A percentile compares a stretch with the other conserved stretches of the same genome.
Conservation (phyloP, 2,113 vertebrate genomes). For the Saccopteryx leptura region DNA sequence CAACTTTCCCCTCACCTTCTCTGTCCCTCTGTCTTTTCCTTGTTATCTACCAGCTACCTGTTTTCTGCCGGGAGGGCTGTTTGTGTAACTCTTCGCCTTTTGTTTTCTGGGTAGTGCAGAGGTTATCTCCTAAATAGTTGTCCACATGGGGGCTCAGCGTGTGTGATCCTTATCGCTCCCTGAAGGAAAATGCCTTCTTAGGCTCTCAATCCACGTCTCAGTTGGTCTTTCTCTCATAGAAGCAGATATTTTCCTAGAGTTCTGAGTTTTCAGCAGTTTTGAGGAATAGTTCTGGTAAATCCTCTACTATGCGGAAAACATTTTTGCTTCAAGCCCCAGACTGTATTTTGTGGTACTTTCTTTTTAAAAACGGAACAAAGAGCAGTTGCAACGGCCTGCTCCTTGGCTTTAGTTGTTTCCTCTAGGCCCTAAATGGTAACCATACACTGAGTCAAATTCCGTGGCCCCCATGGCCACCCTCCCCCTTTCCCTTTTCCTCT, state of each 20-base stretch:
- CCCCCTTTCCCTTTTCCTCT: conserved; percentile 53
- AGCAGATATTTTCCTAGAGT: not conserved
- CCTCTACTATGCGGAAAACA: conserved; percentile 39
- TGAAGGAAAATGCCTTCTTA: not conserved
- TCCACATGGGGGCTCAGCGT: not conserved
- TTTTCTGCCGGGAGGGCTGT: not conserved
- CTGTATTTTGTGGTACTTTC: conserved; percentile 52
- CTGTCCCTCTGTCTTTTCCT: not conserved
- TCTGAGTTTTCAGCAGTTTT: not conserved
- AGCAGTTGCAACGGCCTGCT: conserved; percentile 62
- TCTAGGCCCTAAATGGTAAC: conserved; percentile 77
- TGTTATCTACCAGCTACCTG: not conserved
- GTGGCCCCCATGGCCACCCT: not conserved
- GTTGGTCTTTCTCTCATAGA: not conserved
- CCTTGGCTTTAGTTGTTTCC: conserved; percentile 48
- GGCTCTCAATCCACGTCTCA: not conserved
- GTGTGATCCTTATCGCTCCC: not conserved
- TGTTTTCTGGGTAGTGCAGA: conserved; percentile 11
- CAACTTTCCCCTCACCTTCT: not conserved
- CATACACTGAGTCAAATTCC: conserved; percentile 69
- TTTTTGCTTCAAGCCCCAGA: conserved; percentile 52
- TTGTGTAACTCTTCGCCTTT: not conserved
- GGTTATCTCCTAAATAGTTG: not conserved
- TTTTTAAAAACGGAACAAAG: conserved; percentile 73
- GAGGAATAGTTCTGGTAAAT: conserved; percentile 28